Percentiles rank a stretch among this genome's conserved stretches.
phyloP scores from a whole-genome alignment of 2,797 vertebrate species.

The Peromyscus attwateri region DNA sequence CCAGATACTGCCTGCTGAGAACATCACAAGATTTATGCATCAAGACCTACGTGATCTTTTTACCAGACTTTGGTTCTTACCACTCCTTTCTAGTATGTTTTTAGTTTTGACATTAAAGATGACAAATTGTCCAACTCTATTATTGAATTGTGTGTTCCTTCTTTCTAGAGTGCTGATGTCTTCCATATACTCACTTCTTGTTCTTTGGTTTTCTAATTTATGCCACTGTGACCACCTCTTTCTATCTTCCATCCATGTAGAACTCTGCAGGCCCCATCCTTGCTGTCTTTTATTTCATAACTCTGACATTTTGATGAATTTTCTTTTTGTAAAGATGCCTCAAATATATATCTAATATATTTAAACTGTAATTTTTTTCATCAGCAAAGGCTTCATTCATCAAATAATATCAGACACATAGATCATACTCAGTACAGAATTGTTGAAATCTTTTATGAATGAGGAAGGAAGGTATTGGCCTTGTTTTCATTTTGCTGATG shows the following conservation, averaged over 20 bases:
- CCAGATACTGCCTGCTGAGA: accelerated
- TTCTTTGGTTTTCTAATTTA: neutral
- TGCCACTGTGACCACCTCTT: neutral
- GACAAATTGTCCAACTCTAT: too few relatives aligned
- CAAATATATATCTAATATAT: neutral
- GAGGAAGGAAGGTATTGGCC: neutral
- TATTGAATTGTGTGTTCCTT: neutral
- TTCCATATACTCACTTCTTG: neutral
- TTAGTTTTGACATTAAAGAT: neutral
- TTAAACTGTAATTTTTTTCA: neutral
- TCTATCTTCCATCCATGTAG: accelerated
- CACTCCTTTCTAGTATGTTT: too few relatives aligned
- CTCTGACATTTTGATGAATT: neutral
- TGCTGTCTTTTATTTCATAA: neutral
- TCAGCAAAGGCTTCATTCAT: neutral
- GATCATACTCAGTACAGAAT: neutral
- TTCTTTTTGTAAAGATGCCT: neutral
- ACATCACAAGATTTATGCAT: too few relatives aligned
- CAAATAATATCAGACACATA: neutral
- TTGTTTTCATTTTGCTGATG: neutral
- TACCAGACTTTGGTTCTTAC: neutral
- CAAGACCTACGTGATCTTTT: too few relatives aligned
- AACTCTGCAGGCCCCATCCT: neutral
- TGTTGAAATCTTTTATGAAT: neutral
- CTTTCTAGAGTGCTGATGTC: neutral